Conservation (phyloP, 1,140 invertebrate species). For the Zaprionus capensis region DNA sequence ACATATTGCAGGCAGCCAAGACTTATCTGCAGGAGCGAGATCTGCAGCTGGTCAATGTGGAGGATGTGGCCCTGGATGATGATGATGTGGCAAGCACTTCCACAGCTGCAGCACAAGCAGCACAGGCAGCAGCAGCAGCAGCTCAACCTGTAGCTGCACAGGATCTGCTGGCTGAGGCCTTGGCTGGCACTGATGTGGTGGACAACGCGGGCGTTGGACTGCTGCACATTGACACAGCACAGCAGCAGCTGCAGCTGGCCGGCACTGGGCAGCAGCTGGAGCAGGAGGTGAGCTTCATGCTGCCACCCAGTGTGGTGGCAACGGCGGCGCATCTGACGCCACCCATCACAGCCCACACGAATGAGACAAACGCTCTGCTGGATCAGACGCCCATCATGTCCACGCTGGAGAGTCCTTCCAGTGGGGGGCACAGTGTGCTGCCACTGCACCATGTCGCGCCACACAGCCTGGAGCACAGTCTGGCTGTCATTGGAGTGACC, state of each 20-base stretch:
- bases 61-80: conserved; percentile 47
- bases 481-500: conserved; percentile 86
- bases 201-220: conserved; percentile 53
- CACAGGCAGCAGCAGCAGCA: background rate
- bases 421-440: conserved; percentile 14
- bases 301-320: conserved; percentile 26
- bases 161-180: conserved; percentile 90
- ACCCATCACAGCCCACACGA: conserved; percentile 70
- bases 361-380: conserved; percentile 89
- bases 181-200: conserved; percentile 83
- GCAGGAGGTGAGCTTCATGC: conserved; percentile 37
- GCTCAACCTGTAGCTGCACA: background rate
- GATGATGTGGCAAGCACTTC: background rate
- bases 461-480: conserved; percentile 85
- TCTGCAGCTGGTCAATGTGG: conserved; percentile 63
- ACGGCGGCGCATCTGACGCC: conserved; percentile 60
- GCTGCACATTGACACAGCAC: conserved; percentile 65
- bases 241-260: background rate
- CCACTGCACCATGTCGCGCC: conserved; percentile 46
- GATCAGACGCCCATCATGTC: conserved; percentile 92
- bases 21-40: conserved; percentile 66
- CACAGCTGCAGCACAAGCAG: background rate
- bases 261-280: background rate
- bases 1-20: conserved; percentile 67
- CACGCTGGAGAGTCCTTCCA: conserved; percentile 88